These are phyloP conservation scores for Spodoptera frugiperda DNA, from an alignment of 1,140 invertebrate genomes.

Conservation along the genomic window DNA sequence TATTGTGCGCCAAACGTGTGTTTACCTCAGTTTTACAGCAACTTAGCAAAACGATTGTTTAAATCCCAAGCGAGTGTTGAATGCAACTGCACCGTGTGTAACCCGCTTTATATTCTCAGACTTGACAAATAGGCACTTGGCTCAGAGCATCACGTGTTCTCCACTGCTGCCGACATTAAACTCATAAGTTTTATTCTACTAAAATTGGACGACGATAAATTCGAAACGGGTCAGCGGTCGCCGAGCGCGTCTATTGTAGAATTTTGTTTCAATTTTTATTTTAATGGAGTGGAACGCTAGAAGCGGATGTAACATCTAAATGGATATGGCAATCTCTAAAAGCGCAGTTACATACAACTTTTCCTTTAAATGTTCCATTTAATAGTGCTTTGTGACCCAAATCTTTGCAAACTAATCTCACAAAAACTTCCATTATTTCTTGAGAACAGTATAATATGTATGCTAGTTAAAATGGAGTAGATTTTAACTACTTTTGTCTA, in stretches of 20 bases:
- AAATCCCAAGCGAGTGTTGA: constrained; percentile 32
- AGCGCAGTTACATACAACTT: not conserved
- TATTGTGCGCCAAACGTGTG: constrained; percentile 29
- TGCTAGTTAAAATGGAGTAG: constrained; percentile 7
- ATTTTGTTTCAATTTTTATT: constrained; percentile 38
- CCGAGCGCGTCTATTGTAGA: constrained; percentile 8
- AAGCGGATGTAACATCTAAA: constrained; percentile 13
- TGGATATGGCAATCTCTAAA: not conserved
- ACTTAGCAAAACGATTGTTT: constrained; percentile 31
- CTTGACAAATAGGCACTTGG: constrained; percentile 47
- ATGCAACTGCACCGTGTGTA: constrained; percentile 26
- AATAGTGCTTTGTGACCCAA: not conserved
- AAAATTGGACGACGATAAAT: constrained; percentile 35
- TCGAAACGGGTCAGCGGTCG: constrained; percentile 21
- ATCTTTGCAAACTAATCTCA: not conserved
- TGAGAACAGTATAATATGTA: not conserved
- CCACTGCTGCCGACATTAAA: constrained; percentile 29
- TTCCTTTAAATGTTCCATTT: not conserved
- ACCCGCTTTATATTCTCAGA: constrained; percentile 33
- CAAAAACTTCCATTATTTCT: not conserved
- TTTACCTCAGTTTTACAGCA: constrained; percentile 33
- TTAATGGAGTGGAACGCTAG: constrained; percentile 31
- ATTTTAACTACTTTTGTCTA: constrained; percentile 13
- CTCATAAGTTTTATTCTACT: constrained; percentile 35
- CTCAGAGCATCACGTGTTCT: constrained; percentile 24